Percentiles rank a stretch among this genome's conserved stretches.
Conservation (phyloP, 2,888 invertebrate genomes). For the Lissonota sp. region DNA sequence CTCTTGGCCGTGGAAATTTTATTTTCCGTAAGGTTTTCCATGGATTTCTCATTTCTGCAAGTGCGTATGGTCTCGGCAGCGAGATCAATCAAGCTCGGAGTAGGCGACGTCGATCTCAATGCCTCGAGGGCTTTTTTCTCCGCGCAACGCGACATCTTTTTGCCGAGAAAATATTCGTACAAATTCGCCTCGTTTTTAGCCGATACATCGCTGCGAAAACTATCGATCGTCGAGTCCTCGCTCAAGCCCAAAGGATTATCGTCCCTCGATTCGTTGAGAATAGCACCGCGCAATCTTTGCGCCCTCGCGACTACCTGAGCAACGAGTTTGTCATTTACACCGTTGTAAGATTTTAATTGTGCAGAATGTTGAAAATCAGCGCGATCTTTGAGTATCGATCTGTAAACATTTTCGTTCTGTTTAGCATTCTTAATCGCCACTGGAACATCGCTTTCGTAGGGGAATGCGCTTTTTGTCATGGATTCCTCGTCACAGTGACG, state of each 20-base stretch:
- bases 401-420: constrained; percentile 69
- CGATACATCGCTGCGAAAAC: constrained; percentile 56
- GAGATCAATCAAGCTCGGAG: constrained; percentile 76
- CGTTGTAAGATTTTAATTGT: constrained; percentile 66
- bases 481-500: not conserved
- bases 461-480: constrained; percentile 23
- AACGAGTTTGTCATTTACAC: constrained; percentile 76
- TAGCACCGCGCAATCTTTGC: constrained; percentile 75
- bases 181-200: constrained; percentile 71
- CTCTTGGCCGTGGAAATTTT: not conserved
- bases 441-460: constrained; percentile 51
- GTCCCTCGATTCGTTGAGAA: constrained; percentile 74
- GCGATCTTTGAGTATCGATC: constrained; percentile 73
- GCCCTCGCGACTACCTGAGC: constrained; percentile 77
- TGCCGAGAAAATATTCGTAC: constrained; percentile 78
- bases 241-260: constrained; percentile 72
- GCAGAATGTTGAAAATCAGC: constrained; percentile 59
- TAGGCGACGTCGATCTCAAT: constrained; percentile 82
- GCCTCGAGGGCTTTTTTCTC: constrained; percentile 83
- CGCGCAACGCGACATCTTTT: constrained; percentile 81
- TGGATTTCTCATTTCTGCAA: constrained; percentile 55
- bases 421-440: constrained; percentile 61
- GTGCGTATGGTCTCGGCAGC: constrained; percentile 69
- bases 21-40: not conserved
- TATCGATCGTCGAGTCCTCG: constrained; percentile 70